phyloP scores from a whole-genome alignment of 1,140 invertebrate species.

The Ylistrum balloti region DNA sequence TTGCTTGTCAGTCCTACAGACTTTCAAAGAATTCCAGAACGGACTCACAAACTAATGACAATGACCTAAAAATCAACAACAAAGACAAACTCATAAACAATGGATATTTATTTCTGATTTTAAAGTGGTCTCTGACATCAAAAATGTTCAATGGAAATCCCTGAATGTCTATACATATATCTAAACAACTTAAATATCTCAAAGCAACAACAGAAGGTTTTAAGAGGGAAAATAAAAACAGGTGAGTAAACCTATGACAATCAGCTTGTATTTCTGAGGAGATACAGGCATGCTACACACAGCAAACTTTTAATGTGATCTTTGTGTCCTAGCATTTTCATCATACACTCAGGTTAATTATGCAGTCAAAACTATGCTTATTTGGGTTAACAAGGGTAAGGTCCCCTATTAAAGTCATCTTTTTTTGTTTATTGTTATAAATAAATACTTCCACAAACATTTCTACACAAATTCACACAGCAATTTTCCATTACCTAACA shows the following conservation, averaged over 20 bases:
- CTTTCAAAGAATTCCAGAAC: too few relatives aligned
- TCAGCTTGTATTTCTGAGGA: neutral
- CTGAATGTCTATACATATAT: neutral
- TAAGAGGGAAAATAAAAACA: neutral
- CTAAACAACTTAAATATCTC: neutral
- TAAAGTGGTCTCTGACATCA: neutral
- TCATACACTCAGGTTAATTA: too few relatives aligned
- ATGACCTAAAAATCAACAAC: too few relatives aligned
- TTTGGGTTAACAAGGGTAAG: neutral
- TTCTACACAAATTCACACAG: neutral
- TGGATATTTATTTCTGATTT: slow-evolving; percentile 19
- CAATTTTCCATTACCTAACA: neutral
- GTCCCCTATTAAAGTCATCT: neutral
- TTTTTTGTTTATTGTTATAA: too few relatives aligned
- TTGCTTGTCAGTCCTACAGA: too few relatives aligned
- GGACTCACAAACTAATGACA: too few relatives aligned
- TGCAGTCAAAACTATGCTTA: too few relatives aligned
- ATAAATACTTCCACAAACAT: too few relatives aligned
- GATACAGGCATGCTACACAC: too few relatives aligned
- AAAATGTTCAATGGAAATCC: neutral
- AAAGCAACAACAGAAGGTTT: neutral
- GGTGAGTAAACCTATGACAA: neutral
- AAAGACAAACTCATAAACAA: neutral
- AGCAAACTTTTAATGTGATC: too few relatives aligned
- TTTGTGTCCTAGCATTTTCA: too few relatives aligned